Evolutionary conservation across 2,797 vertebrate genomes (phyloP).

Genomic region (Psittacula echo): DNA sequence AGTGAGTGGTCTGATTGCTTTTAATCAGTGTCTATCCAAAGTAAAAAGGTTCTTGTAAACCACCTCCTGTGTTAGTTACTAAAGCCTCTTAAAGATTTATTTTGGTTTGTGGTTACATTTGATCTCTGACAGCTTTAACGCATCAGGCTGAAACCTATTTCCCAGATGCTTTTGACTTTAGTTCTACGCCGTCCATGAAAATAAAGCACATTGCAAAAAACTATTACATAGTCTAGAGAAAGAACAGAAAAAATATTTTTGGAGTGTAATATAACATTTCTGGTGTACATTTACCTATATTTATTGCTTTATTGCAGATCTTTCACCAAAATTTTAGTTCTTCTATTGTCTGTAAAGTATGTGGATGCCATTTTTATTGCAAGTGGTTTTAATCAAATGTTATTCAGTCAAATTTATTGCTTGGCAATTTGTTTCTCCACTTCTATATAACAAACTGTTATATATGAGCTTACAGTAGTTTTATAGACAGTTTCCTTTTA

Average conservation of each 20-base stretch:
- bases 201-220: background rate
- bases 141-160: background rate
- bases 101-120: background rate
- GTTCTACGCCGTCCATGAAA: background rate
- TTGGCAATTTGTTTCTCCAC: constrained; percentile 25
- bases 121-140: background rate
- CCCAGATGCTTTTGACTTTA: constrained; percentile 5
- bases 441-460: constrained; percentile 54
- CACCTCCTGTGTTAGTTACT: background rate
- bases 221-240: background rate
- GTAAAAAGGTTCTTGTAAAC: background rate
- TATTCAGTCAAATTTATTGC: background rate
- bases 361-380: background rate
- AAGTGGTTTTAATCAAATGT: constrained; percentile 18
- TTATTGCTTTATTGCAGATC: constrained; percentile 23
- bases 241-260: constrained; percentile 10
- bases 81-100: background rate
- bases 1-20: background rate
- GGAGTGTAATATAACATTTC: constrained; percentile 6
- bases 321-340: constrained; percentile 13
- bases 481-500: constrained; percentile 55
- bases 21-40: background rate
- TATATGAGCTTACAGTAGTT: constrained; percentile 29
- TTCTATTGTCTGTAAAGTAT: constrained; percentile 5
- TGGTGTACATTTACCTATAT: constrained; percentile 24